phyloP scores from a whole-genome alignment of 2,888 invertebrate genomes.

The Bembecia ichneumoniformis region DNA sequence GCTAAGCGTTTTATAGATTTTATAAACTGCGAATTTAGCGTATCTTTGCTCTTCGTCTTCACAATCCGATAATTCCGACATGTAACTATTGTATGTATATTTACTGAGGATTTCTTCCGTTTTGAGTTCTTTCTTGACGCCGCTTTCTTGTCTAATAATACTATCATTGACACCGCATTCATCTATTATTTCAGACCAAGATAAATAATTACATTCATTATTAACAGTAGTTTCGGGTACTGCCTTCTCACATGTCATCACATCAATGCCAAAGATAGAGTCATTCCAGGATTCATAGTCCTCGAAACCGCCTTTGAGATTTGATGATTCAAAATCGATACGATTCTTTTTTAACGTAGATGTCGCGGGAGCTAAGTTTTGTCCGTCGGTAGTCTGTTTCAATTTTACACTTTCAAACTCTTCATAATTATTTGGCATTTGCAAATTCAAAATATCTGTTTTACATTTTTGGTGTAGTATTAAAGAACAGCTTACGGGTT shows the following conservation, averaged over 20 bases:
- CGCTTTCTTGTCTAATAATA: background rate
- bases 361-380: conserved; percentile 23
- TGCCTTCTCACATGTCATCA: conserved; percentile 14
- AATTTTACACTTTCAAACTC: conserved; percentile 45
- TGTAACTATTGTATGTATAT: conserved; percentile 23
- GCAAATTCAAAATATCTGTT: conserved; percentile 31
- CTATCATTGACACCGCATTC: conserved; percentile 13
- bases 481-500: conserved; percentile 16
- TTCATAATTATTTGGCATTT: conserved; percentile 40
- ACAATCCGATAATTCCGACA: conserved; percentile 27
- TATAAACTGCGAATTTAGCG: conserved; percentile 48
- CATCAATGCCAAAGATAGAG: conserved; percentile 45
- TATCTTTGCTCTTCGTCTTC: conserved; percentile 37
- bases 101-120: conserved; percentile 29
- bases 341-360: conserved; percentile 40
- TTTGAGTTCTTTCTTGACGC: conserved; percentile 20
- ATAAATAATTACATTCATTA: conserved; percentile 11
- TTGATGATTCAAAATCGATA: conserved; percentile 35
- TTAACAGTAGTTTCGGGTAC: conserved; percentile 3
- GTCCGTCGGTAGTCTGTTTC: conserved; percentile 18
- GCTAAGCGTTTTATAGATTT: conserved; percentile 45
- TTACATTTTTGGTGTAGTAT: conserved; percentile 13
- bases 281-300: conserved; percentile 47
- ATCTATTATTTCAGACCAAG: conserved; percentile 53
- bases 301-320: conserved; percentile 24